These are phyloP conservation scores for Diplodus puntazzo DNA, from an alignment of 2,797 vertebrate genomes.

Conservation along the genomic window DNA sequence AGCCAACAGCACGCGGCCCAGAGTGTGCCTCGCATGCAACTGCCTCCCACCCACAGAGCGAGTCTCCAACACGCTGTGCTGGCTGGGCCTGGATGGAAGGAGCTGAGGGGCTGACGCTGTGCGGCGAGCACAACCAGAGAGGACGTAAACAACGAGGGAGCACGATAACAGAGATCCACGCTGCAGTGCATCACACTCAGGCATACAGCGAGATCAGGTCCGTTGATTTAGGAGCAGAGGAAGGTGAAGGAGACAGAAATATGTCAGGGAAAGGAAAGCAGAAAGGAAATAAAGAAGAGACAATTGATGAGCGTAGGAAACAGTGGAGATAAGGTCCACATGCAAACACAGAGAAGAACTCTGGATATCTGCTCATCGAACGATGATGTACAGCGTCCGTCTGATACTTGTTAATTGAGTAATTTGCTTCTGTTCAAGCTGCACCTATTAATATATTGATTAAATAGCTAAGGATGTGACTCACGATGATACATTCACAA, in stretches of 20 bases:
- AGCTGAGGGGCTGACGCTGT: constrained; percentile 42
- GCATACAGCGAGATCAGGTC: background rate
- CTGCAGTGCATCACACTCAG: constrained; percentile 17
- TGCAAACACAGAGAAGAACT: constrained; percentile 6
- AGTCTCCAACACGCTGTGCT: constrained; percentile 60
- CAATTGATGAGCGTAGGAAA: background rate
- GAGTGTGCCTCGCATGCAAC: constrained; percentile 80
- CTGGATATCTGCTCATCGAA: constrained; percentile 1
- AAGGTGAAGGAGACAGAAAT: constrained; percentile 30
- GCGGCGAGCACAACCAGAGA: constrained; percentile 35
- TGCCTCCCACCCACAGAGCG: constrained; percentile 77
- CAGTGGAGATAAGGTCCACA: constrained; percentile 14
- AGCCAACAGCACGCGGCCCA: constrained; percentile 76
- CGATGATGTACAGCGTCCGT: constrained; percentile 11
- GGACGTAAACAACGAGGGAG: constrained; percentile 46
- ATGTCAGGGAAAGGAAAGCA: constrained; percentile 9
- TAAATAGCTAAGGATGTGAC: background rate
- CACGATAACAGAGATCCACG: constrained; percentile 32
- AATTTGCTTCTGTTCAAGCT: constrained; percentile 17
- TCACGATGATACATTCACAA: background rate
- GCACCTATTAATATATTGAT: constrained; percentile 19
- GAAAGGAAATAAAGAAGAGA: constrained; percentile 21
- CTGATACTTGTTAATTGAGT: constrained; percentile 11
- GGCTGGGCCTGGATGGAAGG: constrained; percentile 41
- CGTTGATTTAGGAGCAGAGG: constrained; percentile 28